Percentiles rank a stretch among this genome's conserved stretches.
Evolutionary conservation across 2,797 vertebrate species (phyloP).

Genomic region (Apogon hyalosoma): DNA sequence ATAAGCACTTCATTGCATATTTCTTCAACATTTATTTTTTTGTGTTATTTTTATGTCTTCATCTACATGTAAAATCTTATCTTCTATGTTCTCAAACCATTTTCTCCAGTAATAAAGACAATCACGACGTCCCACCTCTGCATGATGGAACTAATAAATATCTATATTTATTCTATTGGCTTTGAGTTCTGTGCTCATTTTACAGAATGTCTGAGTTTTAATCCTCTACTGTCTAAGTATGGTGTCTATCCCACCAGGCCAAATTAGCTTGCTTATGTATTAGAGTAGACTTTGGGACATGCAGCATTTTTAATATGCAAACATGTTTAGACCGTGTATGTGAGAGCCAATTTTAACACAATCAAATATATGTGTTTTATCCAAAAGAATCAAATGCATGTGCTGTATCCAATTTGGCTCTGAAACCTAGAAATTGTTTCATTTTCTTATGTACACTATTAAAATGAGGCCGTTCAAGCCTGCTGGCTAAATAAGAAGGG

Average conservation of each 20-base stretch:
- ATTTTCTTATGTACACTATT: constrained; percentile 42
- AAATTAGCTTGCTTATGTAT: not conserved
- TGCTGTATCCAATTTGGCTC: constrained; percentile 19
- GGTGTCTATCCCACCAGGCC: not conserved
- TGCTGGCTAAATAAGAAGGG: constrained; percentile 47
- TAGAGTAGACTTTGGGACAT: not conserved
- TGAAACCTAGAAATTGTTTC: constrained; percentile 24
- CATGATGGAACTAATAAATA: too few species aligned
- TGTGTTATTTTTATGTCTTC: not conserved
- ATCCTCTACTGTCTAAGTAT: not conserved
- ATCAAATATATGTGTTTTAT: constrained; percentile 2
- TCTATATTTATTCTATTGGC: too few species aligned
- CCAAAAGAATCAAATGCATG: constrained; percentile 6
- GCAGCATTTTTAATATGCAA: not conserved
- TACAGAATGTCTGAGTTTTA: not conserved
- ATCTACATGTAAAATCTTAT: not conserved
- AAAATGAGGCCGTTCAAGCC: constrained; percentile 49
- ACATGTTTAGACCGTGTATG: not conserved
- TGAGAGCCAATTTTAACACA: constrained; percentile 8
- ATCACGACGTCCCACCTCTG: not conserved
- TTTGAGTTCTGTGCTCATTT: not conserved
- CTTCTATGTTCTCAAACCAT: not conserved
- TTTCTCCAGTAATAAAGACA: not conserved
- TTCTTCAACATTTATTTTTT: not conserved
- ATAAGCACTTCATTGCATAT: not conserved